These are phyloP conservation scores for Clamator glandarius DNA, from an alignment of 2,797 vertebrate species.

Conservation along the genomic window DNA sequence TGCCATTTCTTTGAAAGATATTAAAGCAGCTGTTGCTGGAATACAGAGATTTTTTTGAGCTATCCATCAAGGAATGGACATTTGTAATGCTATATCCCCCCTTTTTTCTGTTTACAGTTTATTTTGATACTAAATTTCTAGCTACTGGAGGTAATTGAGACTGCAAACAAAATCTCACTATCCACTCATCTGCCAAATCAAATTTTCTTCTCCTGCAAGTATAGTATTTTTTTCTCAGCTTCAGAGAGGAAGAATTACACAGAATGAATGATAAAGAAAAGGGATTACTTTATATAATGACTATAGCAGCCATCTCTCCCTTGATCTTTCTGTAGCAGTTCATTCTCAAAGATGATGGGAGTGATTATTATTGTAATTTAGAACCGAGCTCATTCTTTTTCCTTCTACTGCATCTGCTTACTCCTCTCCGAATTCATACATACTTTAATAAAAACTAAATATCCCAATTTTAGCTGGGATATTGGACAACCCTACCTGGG, in stretches of 20 bases:
- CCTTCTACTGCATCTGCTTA: neutral
- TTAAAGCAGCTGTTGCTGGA: conserved; percentile 52
- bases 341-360: neutral
- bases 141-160: conserved; percentile 44
- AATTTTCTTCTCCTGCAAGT: conserved; percentile 21
- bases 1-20: conserved; percentile 38
- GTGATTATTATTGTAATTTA: conserved; percentile 16
- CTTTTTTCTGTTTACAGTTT: conserved; percentile 3
- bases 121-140: conserved; percentile 22
- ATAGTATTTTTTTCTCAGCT: conserved; percentile 1
- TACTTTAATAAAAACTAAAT: neutral
- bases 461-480: neutral
- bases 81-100: neutral
- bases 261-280: conserved; percentile 29
- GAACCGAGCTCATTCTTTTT: neutral
- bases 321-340: neutral
- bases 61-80: conserved; percentile 2
- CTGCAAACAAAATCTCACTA: conserved; percentile 52
- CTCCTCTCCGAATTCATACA: neutral
- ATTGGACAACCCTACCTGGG: neutral
- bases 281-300: conserved; percentile 33
- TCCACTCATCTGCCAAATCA: conserved; percentile 52
- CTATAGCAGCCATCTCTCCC: conserved; percentile 35
- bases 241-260: conserved; percentile 21
- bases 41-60: neutral